Conservation (phyloP, 2,113 vertebrate species). For the Hydropotes inermis region DNA sequence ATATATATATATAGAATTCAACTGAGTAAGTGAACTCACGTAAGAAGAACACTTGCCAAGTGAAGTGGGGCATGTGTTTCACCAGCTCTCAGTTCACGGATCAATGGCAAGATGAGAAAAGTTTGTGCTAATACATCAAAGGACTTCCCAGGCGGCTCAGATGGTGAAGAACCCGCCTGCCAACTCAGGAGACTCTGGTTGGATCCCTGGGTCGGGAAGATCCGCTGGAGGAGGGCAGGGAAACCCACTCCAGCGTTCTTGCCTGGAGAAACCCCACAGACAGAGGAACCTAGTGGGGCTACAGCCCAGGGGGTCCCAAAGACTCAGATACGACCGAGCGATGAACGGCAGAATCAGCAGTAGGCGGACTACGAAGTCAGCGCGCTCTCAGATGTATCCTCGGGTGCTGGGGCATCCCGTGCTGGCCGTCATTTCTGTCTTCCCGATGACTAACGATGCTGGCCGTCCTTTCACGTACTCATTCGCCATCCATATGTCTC, state of each 20-base stretch:
- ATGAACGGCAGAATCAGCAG: accelerated
- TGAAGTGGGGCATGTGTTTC: background rate
- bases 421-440: accelerated
- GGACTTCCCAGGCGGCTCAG: background rate
- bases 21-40: background rate
- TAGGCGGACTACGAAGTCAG: accelerated
- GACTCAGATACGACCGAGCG: accelerated
- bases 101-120: background rate
- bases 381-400: accelerated
- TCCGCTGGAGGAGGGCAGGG: no score
- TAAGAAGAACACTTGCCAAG: background rate
- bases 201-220: no score
- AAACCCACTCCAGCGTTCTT: background rate
- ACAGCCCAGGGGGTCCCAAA: background rate
- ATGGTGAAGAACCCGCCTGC: background rate
- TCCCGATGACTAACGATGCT: accelerated
- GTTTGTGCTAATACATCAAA: background rate
- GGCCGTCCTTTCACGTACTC: accelerated
- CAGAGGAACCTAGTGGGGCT: background rate
- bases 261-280: background rate
- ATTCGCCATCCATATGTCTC: accelerated
- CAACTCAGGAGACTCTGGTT: no score
- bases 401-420: accelerated
- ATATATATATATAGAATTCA: background rate
- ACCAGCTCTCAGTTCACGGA: background rate